Conservation (phyloP, 2,888 invertebrate genomes). For the Papilio elwesi region DNA sequence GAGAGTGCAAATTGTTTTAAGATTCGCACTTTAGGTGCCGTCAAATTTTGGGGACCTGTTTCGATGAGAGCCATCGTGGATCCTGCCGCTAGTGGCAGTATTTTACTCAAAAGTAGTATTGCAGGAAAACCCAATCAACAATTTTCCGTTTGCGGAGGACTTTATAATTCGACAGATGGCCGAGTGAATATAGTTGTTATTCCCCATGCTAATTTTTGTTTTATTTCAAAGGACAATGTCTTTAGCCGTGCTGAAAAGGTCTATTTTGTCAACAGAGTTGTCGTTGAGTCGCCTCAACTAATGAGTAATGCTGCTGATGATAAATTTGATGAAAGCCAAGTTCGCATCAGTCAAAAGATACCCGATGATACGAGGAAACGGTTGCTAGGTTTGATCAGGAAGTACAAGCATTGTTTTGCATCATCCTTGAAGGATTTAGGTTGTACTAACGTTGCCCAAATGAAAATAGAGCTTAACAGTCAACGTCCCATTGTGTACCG, state of each 20-base stretch:
- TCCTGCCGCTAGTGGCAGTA: constrained; percentile 8
- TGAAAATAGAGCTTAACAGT: not conserved
- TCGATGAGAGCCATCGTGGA: constrained; percentile 28
- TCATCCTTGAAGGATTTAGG: not conserved
- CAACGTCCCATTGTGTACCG: too few species aligned
- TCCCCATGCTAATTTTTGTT: not conserved
- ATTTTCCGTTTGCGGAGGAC: constrained; percentile 40
- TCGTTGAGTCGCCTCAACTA: not conserved
- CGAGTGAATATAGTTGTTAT: constrained; percentile 17
- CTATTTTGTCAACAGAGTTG: not conserved
- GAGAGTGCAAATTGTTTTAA: not conserved
- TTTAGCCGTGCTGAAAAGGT: not conserved
- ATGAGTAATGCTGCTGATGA: too few species aligned
- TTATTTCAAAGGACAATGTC: not conserved
- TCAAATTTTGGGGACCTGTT: constrained; percentile 28
- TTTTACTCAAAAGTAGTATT: constrained; percentile 36
- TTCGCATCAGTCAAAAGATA: not conserved
- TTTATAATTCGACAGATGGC: constrained; percentile 38
- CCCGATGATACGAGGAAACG: not conserved
- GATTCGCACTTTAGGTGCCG: not conserved
- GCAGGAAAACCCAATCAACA: constrained; percentile 42
- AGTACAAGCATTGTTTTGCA: not conserved
- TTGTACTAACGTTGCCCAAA: not conserved
- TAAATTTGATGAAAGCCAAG: not conserved
- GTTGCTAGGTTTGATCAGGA: not conserved